Evolutionary conservation across 1,140 invertebrate genomes (phyloP).

Genomic region (Coenobita brevimanus): DNA sequence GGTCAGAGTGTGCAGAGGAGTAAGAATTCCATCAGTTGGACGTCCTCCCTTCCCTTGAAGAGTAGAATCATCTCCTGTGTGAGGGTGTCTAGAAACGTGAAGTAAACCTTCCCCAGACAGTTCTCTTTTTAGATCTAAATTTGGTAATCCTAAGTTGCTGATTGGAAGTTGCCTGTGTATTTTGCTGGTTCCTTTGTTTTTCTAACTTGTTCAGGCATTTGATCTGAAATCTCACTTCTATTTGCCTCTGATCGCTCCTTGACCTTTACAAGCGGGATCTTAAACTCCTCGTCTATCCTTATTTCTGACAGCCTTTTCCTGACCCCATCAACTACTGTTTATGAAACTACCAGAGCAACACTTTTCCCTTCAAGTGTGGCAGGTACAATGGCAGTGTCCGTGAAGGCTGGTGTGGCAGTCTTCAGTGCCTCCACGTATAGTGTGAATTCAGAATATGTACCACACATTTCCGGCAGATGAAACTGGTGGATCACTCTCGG

Average conservation of each 20-base stretch:
- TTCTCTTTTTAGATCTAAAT: background rate
- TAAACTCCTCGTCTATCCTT: constrained; percentile 24
- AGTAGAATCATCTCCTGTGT: background rate
- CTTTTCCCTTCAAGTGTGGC: background rate
- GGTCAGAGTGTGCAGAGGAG: no score
- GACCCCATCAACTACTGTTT: constrained; percentile 10
- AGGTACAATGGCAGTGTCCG: background rate
- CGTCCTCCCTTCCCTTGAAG: background rate
- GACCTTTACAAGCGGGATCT: background rate
- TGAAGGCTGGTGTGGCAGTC: background rate
- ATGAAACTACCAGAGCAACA: background rate
- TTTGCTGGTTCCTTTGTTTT: background rate
- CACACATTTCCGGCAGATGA: background rate
- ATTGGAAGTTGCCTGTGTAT: background rate
- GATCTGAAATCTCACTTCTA: background rate
- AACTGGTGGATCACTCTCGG: background rate
- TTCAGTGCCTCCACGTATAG: background rate
- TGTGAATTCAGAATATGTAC: background rate
- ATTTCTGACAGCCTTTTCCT: background rate
- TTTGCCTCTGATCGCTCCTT: background rate
- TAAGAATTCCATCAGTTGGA: background rate
- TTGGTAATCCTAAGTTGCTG: background rate
- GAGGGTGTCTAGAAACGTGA: background rate
- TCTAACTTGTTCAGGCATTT: constrained; percentile 3
- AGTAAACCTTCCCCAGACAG: background rate